phyloP scores from a whole-genome alignment of 2,797 vertebrate genomes.

The Alfaro cultratus region DNA sequence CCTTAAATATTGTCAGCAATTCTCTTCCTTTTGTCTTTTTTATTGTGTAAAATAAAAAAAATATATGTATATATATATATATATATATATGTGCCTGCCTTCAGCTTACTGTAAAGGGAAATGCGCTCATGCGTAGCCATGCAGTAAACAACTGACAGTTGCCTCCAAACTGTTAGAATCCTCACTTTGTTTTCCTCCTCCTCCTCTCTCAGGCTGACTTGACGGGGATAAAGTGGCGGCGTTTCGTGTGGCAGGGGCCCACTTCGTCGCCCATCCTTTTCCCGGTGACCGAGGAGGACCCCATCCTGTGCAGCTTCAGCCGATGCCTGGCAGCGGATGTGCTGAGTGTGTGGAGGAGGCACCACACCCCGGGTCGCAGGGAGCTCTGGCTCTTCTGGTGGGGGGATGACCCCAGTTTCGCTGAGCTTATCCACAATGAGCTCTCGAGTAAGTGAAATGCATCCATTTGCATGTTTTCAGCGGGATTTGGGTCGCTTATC shows the following conservation, averaged over 20 bases:
- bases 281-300: conserved; percentile 98
- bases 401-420: conserved; percentile 98
- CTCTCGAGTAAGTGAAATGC: conserved; percentile 88
- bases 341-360: conserved; percentile 95
- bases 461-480: conserved; percentile 7
- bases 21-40: conserved; percentile 5
- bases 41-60: conserved; percentile 16
- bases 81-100: not conserved
- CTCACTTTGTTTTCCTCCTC: conserved; percentile 11
- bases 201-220: conserved; percentile 89
- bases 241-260: conserved; percentile 97
- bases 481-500: not conserved
- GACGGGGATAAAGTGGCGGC: conserved; percentile 99
- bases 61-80: not conserved
- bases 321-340: conserved; percentile 95
- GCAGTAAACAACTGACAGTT: conserved; percentile 25
- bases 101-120: not conserved
- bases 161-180: not conserved
- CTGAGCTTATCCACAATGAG: conserved; percentile 97
- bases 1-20: conserved; percentile 23
- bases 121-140: conserved; percentile 10
- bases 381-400: conserved; percentile 99
- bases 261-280: conserved; percentile 97
- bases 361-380: conserved; percentile 93
- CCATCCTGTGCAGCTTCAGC: conserved; percentile 98